A percentile compares a stretch with the other conserved stretches of the same genome.
Evolutionary conservation across 1,140 invertebrate species (phyloP).

Genomic region (Nasonia longicornis): DNA sequence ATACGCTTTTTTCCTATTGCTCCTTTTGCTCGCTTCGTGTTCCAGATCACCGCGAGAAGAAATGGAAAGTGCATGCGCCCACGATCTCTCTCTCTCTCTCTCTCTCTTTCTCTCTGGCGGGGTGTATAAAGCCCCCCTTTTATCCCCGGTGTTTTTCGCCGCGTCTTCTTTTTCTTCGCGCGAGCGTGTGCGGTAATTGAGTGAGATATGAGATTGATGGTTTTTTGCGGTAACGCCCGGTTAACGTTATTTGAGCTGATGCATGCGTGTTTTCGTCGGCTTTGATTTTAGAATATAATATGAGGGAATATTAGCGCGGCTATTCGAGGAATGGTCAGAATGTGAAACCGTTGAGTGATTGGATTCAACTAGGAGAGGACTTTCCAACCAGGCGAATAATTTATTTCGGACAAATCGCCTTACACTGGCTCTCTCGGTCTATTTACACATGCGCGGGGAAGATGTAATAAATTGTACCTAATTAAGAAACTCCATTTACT

Average conservation of each 20-base stretch:
- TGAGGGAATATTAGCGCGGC: background rate
- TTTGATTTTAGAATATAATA: background rate
- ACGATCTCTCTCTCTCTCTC: background rate
- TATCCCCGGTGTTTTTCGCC: background rate
- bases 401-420: background rate
- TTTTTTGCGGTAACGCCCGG: background rate
- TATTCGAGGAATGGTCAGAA: background rate
- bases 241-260: background rate
- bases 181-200: background rate
- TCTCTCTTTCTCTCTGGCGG: background rate
- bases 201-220: constrained; percentile 2
- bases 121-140: background rate
- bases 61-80: constrained; percentile 41
- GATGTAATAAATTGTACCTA: background rate
- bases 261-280: background rate
- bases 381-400: background rate
- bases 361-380: too few relatives aligned
- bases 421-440: too few relatives aligned
- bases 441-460: background rate
- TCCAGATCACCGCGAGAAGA: constrained; percentile 34
- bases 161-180: background rate
- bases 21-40: constrained; percentile 25
- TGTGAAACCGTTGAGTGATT: background rate
- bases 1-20: constrained; percentile 21
- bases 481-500: constrained; percentile 21